These are phyloP conservation scores for Sialis fuliginosa DNA, from an alignment of 2,888 invertebrate genomes.

Conservation along the genomic window DNA sequence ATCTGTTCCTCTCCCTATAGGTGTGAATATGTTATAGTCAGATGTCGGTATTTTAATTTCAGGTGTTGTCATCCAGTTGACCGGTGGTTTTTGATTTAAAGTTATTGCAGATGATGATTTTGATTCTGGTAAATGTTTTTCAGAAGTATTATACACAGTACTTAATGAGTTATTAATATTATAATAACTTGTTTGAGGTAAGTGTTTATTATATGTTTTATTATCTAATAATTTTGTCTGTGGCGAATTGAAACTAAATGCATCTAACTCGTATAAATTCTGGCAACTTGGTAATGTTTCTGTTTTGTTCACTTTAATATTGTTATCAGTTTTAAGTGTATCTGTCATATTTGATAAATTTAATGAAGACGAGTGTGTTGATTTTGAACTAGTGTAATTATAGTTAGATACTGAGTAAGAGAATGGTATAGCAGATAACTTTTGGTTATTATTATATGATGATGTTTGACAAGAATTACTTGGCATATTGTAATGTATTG, in stretches of 20 bases:
- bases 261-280: neutral
- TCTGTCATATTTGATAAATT: neutral
- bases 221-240: neutral
- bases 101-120: no score
- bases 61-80: constrained; percentile 45
- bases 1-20: constrained; percentile 26
- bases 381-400: no score
- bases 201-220: neutral
- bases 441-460: no score
- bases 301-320: neutral
- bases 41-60: constrained; percentile 20
- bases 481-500: no score
- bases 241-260: neutral
- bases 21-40: constrained; percentile 26
- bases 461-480: no score
- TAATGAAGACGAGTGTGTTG: neutral
- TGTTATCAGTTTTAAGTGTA: neutral
- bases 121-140: no score
- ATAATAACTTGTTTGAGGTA: neutral
- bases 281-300: neutral
- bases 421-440: no score
- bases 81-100: constrained; percentile 24
- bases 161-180: neutral
- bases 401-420: no score
- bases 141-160: no score